phyloP scores from a whole-genome alignment of 2,797 vertebrate genomes.

The Lutjanus campechanus region DNA sequence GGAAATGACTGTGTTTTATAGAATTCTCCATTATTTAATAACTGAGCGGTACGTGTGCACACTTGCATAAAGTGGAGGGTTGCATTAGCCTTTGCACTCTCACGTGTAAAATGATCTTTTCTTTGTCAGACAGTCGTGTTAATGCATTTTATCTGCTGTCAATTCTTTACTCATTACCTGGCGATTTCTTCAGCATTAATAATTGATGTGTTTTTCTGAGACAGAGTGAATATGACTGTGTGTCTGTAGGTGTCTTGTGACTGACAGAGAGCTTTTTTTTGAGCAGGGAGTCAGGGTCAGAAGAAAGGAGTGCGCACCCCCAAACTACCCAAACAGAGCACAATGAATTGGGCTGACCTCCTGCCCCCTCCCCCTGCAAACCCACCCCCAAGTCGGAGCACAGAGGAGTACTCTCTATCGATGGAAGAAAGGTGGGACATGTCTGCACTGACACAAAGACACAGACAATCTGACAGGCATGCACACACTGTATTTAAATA shows the following conservation, averaged over 20 bases:
- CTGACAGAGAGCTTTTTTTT: constrained; percentile 54
- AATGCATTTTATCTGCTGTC: constrained; percentile 66
- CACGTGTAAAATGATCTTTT: constrained; percentile 67
- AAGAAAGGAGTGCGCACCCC: constrained; percentile 94
- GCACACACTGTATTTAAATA: constrained; percentile 47
- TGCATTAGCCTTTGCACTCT: constrained; percentile 70
- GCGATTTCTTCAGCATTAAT: constrained; percentile 61
- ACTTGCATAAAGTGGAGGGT: constrained; percentile 67
- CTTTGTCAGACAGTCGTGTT: constrained; percentile 62
- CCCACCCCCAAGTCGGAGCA: constrained; percentile 91
- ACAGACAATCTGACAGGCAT: constrained; percentile 50
- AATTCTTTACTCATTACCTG: constrained; percentile 63
- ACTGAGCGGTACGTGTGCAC: constrained; percentile 69
- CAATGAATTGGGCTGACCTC: constrained; percentile 98
- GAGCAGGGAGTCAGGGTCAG: constrained; percentile 96
- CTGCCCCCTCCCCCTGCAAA: constrained; percentile 96
- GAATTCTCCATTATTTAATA: constrained; percentile 84
- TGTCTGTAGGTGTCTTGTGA: constrained; percentile 47
- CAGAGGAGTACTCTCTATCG: constrained; percentile 92
- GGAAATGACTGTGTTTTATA: constrained; percentile 78
- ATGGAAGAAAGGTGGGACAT: constrained; percentile 91
- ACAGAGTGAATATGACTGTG: constrained; percentile 17
- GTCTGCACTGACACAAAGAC: constrained; percentile 48
- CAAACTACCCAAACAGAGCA: constrained; percentile 94
- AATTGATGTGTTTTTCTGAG: constrained; percentile 55